phyloP scores from a whole-genome alignment of 2,888 invertebrate genomes.

The Andrena bicolor region DNA sequence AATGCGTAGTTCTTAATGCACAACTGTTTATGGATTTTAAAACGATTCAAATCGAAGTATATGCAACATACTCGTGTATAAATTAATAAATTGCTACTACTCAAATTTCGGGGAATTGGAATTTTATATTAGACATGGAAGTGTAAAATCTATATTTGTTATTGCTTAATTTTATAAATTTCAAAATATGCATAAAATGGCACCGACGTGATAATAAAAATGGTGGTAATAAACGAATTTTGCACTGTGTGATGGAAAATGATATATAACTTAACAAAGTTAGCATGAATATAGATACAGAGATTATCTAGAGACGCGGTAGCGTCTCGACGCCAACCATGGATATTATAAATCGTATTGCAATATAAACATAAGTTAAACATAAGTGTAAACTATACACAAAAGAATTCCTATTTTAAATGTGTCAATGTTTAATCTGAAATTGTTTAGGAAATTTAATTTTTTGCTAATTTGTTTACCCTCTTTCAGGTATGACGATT shows the following conservation, averaged over 20 bases:
- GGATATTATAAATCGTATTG: slow-evolving; percentile 42
- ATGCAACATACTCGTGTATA: neutral
- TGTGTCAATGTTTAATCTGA: neutral
- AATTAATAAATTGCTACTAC: neutral
- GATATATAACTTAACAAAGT: neutral
- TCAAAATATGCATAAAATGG: neutral
- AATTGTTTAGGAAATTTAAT: neutral
- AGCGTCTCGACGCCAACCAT: too few relatives aligned
- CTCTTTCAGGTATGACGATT: slow-evolving; percentile 44
- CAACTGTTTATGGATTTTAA: neutral
- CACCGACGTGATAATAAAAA: neutral
- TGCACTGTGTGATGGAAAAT: neutral
- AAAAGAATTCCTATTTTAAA: neutral
- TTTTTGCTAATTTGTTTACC: slow-evolving; percentile 2
- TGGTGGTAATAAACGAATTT: neutral
- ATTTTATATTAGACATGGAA: neutral
- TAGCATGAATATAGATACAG: slow-evolving; percentile 34
- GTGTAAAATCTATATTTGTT: too few relatives aligned
- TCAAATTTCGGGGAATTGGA: neutral
- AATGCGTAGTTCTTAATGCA: neutral
- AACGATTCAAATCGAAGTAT: neutral
- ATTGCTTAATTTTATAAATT: neutral
- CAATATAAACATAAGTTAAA: slow-evolving; percentile 23
- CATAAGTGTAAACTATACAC: neutral
- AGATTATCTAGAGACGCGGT: slow-evolving; percentile 41